phyloP scores from a whole-genome alignment of 2,113 vertebrate species.

The Setophaga petechia region DNA sequence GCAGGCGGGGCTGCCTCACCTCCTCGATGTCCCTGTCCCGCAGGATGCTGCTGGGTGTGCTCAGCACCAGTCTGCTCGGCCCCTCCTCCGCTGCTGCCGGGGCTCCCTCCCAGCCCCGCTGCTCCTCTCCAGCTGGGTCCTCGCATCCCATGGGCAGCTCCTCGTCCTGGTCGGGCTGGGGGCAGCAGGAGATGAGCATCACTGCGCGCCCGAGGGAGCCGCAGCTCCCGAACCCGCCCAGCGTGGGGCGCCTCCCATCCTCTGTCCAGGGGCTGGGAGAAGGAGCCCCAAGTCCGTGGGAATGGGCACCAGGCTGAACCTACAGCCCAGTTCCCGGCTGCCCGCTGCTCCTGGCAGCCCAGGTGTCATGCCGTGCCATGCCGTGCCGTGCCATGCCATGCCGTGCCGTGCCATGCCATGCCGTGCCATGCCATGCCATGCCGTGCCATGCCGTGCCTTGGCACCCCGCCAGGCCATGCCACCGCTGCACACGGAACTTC shows the following conservation, averaged over 20 bases:
- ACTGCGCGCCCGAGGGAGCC: rapidly evolving
- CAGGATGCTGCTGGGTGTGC: not conserved
- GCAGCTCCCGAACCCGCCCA: not conserved
- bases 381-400: rapidly evolving
- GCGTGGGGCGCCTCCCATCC: not conserved
- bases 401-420: rapidly evolving
- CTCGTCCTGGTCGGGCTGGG: not conserved
- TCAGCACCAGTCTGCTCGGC: not conserved
- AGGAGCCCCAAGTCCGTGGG: not conserved
- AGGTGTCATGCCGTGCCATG: rapidly evolving
- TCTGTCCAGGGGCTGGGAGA: no score
- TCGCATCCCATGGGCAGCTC: not conserved
- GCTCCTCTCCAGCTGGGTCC: not conserved
- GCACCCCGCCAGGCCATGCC: not conserved
- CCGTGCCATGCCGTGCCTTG: not conserved
- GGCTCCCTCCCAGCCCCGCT: not conserved
- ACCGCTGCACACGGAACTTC: not conserved
- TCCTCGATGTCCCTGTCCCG: not conserved
- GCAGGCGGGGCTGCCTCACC: not conserved
- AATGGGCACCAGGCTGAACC: not conserved
- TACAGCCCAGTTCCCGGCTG: rapidly evolving
- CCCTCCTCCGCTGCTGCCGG: not conserved
- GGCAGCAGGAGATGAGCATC: not conserved
- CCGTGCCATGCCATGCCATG: rapidly evolving
- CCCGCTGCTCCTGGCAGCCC: rapidly evolving